A percentile compares a stretch with the other conserved stretches of the same genome.
These are phyloP conservation scores for Megaptera novaeangliae DNA, from an alignment of 2,113 vertebrate species.

Conservation along the genomic window DNA sequence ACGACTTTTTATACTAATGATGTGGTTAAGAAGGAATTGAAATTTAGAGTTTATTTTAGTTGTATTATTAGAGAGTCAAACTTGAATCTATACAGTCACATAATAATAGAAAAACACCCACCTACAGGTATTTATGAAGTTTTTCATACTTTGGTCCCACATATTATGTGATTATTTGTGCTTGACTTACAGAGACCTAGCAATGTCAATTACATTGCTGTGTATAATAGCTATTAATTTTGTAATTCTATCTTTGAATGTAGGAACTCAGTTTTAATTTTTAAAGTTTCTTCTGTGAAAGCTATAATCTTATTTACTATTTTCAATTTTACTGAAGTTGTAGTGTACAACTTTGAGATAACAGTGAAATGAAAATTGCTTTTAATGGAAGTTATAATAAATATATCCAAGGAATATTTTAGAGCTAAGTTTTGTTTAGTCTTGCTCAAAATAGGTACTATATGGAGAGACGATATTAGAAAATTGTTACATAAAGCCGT, in stretches of 20 bases:
- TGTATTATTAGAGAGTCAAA: not conserved
- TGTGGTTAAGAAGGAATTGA: not conserved
- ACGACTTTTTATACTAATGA: not conserved
- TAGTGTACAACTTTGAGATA: not conserved
- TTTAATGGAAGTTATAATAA: conserved; percentile 24
- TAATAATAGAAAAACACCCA: not conserved
- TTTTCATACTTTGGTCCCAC: not conserved
- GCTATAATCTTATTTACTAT: not conserved
- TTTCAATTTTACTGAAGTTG: conserved; percentile 15
- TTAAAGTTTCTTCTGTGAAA: conserved; percentile 9
- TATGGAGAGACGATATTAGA: not conserved
- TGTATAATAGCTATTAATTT: not conserved
- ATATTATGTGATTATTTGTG: not conserved
- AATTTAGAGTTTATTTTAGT: not conserved
- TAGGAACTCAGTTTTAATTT: not conserved
- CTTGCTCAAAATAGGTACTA: not conserved
- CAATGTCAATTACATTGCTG: not conserved
- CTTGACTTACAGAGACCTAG: not conserved
- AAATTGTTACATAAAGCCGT: not conserved
- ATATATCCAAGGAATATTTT: not conserved
- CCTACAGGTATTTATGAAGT: not conserved
- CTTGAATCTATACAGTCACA: not conserved
- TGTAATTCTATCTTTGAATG: not conserved
- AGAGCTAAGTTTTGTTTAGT: conserved; percentile 37
- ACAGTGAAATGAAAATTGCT: conserved; percentile 2